Conservation (phyloP, 2,797 vertebrate genomes). For the Eulemur coronatus region DNA sequence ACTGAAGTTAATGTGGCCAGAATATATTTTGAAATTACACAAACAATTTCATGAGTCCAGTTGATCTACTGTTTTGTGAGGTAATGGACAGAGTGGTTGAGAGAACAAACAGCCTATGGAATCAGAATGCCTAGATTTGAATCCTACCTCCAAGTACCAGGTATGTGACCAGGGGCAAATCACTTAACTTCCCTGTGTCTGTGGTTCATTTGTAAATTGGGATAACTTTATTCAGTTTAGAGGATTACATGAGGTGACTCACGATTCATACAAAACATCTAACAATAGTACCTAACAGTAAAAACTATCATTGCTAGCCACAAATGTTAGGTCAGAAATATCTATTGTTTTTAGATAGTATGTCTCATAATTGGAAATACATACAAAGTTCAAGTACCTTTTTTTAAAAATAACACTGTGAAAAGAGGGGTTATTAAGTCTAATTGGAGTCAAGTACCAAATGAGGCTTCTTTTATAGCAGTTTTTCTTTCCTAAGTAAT, state of each 20-base stretch:
- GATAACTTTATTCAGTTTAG: background rate
- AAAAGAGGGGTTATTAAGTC: background rate
- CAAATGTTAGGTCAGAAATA: background rate
- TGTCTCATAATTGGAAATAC: background rate
- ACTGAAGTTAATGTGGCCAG: background rate
- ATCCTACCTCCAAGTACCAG: background rate
- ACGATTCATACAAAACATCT: background rate
- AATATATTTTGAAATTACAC: background rate
- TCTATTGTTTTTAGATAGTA: background rate
- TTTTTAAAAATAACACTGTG: background rate
- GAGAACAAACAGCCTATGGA: background rate
- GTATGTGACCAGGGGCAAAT: background rate
- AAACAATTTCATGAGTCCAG: background rate
- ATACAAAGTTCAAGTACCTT: background rate
- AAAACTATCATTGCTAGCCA: background rate
- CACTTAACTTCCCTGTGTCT: background rate
- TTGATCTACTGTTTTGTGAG: background rate
- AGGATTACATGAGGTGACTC: background rate
- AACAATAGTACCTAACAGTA: background rate
- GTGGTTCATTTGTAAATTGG: background rate
- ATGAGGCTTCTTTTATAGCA: background rate
- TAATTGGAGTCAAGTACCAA: background rate
- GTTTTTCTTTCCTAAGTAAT: constrained; percentile 11
- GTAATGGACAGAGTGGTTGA: background rate
- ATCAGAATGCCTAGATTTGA: background rate